Conservation (phyloP, 1,140 invertebrate genomes). For the Hylaeus volcanicus region DNA sequence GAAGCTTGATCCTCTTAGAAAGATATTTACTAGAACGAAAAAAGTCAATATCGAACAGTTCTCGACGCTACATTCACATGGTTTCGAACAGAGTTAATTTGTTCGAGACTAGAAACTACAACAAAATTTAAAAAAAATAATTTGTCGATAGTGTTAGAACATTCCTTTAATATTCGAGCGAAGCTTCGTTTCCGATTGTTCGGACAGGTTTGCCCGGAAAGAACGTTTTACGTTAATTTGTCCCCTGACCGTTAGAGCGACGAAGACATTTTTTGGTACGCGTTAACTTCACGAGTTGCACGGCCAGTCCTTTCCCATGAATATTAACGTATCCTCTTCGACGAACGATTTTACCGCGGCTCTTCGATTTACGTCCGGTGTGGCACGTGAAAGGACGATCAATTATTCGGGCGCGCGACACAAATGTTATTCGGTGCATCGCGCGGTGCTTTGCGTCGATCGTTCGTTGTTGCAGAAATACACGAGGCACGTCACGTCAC, state of each 20-base stretch:
- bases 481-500: background rate
- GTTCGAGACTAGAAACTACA: no score
- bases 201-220: no score
- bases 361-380: constrained; percentile 44
- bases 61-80: no score
- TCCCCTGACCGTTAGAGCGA: background rate
- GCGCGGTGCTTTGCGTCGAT: background rate
- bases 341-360: constrained; percentile 37
- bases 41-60: no score
- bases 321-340: constrained; percentile 35
- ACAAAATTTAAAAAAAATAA: no score
- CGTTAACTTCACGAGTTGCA: background rate
- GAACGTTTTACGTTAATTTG: no score
- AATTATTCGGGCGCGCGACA: constrained; percentile 47
- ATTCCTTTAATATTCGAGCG: no score
- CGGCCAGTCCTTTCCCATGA: constrained; percentile 25
- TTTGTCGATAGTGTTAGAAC: no score
- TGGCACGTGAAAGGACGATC: constrained; percentile 49
- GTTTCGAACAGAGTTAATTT: no score
- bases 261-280: constrained; percentile 6
- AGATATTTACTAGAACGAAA: background rate
- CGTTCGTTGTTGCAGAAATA: background rate
- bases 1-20: background rate
- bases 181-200: no score
- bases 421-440: constrained; percentile 50